Evolutionary conservation across 2,113 vertebrate genomes (phyloP), one percentile per base, ranked within the genome.

Genomic region (Malurus melanocephalus): DNA sequence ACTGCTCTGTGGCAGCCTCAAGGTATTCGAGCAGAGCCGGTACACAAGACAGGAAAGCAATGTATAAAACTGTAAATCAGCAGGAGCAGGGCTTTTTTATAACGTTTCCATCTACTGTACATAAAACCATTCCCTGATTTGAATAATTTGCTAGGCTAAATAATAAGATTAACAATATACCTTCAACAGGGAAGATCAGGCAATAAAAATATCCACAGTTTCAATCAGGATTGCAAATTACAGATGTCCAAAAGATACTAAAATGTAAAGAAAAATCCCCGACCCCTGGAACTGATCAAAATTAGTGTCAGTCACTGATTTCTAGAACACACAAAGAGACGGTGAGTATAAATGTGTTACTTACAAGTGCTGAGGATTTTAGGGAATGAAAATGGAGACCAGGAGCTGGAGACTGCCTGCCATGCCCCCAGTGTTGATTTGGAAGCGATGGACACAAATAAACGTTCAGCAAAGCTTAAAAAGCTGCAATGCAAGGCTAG

Each of bases 351-450:
- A 94, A 94, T 67, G 91, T 57, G 17, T 94, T 97, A 96, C 96
- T 98, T 97, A 97, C 97, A 97, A 95, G 88, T 94, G 92, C 94
- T 96, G 96, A 96, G 92, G 95, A 95, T 95, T 96, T 97, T 96
- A 94, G 85, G 85, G 93, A 95, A 95, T 95, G 95, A 97, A 97
- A 96, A 98, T 96, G 97, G 97, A 97, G 97, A 96, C 84, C 75
- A 85, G 93, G 87, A 95, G 95, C 94, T 95, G 92, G 91, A 86
- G 92, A 89, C 93, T 95, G 95, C 95, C 96, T 97, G 97, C 96
- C 91, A 95, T 97, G 96, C 95, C 97, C 96, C 92, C 96, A 97
- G 93, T 94, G 95, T 95, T 96, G 94, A 96, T 96, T 93, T 95
- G 95, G 95, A 97, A 96, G 94, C 68, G 92, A 96, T 96, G 97